These are phyloP conservation scores for Nysson spinosus DNA, from an alignment of 2,888 invertebrate species.

Conservation along the genomic window DNA sequence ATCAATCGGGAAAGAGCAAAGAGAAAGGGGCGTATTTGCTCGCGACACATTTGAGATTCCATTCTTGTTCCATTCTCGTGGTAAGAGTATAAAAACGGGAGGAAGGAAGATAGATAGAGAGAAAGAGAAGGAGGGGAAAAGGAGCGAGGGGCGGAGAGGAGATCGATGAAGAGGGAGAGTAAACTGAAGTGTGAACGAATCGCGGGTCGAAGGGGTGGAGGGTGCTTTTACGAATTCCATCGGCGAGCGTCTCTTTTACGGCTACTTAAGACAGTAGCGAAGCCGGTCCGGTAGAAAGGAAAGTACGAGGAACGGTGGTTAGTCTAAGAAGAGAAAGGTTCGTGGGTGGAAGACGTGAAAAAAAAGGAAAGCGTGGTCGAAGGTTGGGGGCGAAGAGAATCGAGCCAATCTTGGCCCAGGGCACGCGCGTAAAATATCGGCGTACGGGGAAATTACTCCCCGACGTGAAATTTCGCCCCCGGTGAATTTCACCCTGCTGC, in stretches of 20 bases:
- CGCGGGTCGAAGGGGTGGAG: not conserved
- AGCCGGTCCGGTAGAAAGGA: conserved; percentile 38
- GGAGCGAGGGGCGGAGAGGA: not conserved
- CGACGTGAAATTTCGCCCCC: conserved; percentile 69
- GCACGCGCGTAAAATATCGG: conserved; percentile 74
- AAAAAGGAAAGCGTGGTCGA: too few species aligned
- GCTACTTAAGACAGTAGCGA: conserved; percentile 60
- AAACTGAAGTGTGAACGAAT: conserved; percentile 20
- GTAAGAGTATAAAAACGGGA: conserved; percentile 2
- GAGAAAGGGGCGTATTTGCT: conserved; percentile 25
- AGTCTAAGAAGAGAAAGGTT: too few species aligned
- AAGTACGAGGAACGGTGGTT: too few species aligned
- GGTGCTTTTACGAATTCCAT: conserved; percentile 60
- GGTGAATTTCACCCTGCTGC: conserved; percentile 50
- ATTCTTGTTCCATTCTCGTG: conserved; percentile 18
- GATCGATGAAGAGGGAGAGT: conserved; percentile 40
- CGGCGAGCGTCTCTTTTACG: conserved; percentile 63
- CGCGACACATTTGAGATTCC: conserved; percentile 48
- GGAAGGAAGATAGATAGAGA: too few species aligned
- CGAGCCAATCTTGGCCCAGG: conserved; percentile 70
- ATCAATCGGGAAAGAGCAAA: conserved; percentile 16
- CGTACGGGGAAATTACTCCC: conserved; percentile 73
- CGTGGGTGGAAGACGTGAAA: too few species aligned
- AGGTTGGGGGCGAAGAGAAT: conserved; percentile 43
- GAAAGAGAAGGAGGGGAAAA: not conserved